Evolutionary conservation across 2,888 invertebrate genomes (phyloP), one percentile per base, ranked within the genome.

Genomic region (Sphaeridia pumilis): DNA sequence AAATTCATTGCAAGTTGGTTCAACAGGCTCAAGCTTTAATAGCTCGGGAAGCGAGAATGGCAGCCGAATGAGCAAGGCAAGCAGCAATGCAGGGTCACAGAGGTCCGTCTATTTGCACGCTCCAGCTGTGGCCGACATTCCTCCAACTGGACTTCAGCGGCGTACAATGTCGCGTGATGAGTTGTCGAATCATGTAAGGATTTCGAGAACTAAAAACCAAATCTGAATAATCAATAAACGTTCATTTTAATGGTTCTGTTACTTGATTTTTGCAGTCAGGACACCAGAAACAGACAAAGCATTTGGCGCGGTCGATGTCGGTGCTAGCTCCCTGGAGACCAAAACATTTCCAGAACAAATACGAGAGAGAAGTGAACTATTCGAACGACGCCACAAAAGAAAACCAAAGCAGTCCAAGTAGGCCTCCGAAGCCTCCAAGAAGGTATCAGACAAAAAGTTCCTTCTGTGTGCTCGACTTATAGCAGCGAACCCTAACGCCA

Each of bases 91-190:
- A 17, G 55, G 53, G 4, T 55, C 58, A 36, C 58, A 61, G 50
- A 53, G 63, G 24, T 64, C 66, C 1, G 66, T 66, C n/a, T 65
- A 60, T 53, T 54, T 66, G 10, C 66, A 66, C 48, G 65, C 65
- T 21, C 61, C 65, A 7, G 61, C 64, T 4, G 64, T 66, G 14
- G 66, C 66, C 4, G 65, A 65, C 52, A 66, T 66, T 41, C 66
- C 66, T 17, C 49, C 65, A 42, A 43, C 61, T 26, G 52, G 46
- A 44, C 25, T 56, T 21, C 55, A 49, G 35, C 48, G 49, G 26
- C 27, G 51, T 27, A 58, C 58, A 4, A 21, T 58, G 41, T 58
- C 58, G 14, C 46, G 53, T 28, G 58, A 58, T 55, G 58, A 58
- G 42, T 52, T 58, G 41, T 58, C 58, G 17, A 58, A 58, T 51